Evolutionary conservation across 1,140 invertebrate species (phyloP), one percentile per base, ranked within the genome.

Genomic region (Medauroidea extradentata): DNA sequence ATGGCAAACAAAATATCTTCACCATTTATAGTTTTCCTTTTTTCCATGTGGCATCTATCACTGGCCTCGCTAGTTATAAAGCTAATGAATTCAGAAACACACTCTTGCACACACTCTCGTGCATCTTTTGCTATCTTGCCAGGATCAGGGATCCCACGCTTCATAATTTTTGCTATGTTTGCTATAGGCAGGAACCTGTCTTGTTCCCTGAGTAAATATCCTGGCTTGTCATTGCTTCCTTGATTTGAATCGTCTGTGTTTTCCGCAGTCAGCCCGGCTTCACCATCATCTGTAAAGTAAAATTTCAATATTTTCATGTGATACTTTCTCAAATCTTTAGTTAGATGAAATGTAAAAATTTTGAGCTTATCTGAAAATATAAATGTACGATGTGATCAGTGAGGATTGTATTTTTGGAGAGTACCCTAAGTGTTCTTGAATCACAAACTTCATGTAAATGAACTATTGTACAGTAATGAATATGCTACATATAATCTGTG

Each of bases 101-200:
- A 99, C 77, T 99, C 98, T 77, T 99, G 98, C 18, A 99, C 93
- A 80, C 96, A 99, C 79, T 99, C 97, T 65, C 98, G 85, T 0
- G 97, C 96, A 81, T 99, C 98, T 82, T 99, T 99, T 0, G 97
- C 94, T 69, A 99, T 97, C 88, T 99, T 99, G 68, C 96, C 97
- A 65, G 90, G 88, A 62, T 93, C 88, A 4, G 97, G 97, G 65
- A 99, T 95, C 4, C 94, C 92, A 72, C 91, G 86, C 77, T 99
- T 99, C 98, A 99, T 99, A 42, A 99, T 98, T 78, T 98, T 91
- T 0, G 95, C 94, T 44, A 99, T 94, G 80, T 99, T 99, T 19
- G 97, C 97, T 65, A 98, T 98, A 1, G 96, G 96, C 44, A 99
- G 77, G 74, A 98, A 99, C 65, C 96, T 81, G 74, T 99, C 96